Conservation (phyloP, 2,113 vertebrate genomes). For the Sminthopsis crassicaudata region DNA sequence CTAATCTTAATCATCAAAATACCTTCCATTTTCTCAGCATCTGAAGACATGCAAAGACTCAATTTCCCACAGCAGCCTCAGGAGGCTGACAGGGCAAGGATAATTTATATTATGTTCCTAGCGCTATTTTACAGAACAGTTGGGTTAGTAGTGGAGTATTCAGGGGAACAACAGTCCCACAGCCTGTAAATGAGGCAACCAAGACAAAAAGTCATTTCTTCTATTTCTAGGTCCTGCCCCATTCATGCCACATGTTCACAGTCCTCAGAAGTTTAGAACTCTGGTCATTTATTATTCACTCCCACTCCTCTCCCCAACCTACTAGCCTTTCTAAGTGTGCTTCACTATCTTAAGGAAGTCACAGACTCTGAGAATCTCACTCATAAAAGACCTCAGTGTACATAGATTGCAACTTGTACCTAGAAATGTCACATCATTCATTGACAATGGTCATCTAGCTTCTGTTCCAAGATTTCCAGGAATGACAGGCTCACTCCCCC, state of each 20-base stretch:
- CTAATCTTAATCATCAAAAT: background rate
- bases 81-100: background rate
- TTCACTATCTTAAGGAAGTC: background rate
- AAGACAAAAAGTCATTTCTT: background rate
- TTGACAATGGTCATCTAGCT: background rate
- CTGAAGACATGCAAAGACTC: background rate
- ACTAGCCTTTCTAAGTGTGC: background rate
- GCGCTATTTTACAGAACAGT: background rate
- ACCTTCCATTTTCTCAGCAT: background rate
- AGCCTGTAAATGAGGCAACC: background rate
- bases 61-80: background rate
- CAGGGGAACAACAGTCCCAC: background rate
- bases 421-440: background rate
- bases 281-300: background rate
- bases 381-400: too few species aligned
- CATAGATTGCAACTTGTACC: background rate
- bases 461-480: background rate
- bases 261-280: background rate
- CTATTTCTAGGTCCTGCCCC: background rate
- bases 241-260: background rate
- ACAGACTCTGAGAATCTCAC: background rate
- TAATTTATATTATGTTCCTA: background rate
- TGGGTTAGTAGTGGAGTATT: background rate
- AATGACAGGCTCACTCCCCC: background rate
- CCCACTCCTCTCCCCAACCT: background rate